Base-by-base conservation (phyloP, 2,888 invertebrate genomes). In the Nomada flava region DNA sequence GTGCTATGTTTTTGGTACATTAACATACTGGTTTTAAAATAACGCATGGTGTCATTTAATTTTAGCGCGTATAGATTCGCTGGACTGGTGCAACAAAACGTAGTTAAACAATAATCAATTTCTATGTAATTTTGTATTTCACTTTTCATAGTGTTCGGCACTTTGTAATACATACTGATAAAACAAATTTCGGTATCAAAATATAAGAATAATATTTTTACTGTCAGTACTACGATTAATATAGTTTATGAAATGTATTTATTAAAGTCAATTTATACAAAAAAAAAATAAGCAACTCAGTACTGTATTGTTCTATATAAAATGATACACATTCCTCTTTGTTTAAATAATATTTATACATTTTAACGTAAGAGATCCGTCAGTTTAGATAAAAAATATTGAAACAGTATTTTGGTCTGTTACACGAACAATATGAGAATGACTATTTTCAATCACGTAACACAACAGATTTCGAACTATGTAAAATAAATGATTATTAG, bases 281-380 rank as follows among this genome's bases (percentile, higher is more conserved):
- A 60, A 42, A 67, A 20, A 60, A 26, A 59, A 36, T 36, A 60
- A 70, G 60, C 75, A 26, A 64, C 72, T 79, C 50, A 63, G 72
- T 64, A 42, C 15, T 73, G 76, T 47, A n/a, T 63, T 68, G 71
- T 65, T 77, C 53, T 73, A 76, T 72, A 71, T 62, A 67, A 77
- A 83, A 60, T 57, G 64, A 64, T 59, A 74, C 63, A 84, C 84
- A 84, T 84, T 84, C 84, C 84, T 59, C 59, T 76, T 79, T 76
- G 68, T 67, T 47, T 59, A 77, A 50, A 26, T 50, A 4, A 11
- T 73, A 47, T 20, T 29, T n/a, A 57, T 53, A n/a, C 36, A 55
- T 53, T 55, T 55, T 44, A 75, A 62, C 62, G 52, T 23, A 62
- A 70, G n/a, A 0, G 70, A 70, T 60, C 70, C 20, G 13, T 50